Conservation (phyloP, 2,888 invertebrate genomes). For the Gortyna flavago region DNA sequence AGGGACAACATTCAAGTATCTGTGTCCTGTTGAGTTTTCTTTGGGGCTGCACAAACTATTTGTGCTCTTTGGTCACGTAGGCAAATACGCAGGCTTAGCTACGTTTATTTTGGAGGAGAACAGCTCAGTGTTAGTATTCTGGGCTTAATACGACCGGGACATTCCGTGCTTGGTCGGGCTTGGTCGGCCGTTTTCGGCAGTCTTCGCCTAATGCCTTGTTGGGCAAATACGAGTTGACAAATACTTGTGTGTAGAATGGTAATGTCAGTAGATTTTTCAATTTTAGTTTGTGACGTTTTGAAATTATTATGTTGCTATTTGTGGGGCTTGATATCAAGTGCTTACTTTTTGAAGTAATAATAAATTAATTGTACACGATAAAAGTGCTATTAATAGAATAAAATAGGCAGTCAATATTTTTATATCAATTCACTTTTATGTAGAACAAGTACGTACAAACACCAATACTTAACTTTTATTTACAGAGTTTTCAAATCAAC, state of each 20-base stretch:
- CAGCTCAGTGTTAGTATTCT: constrained; percentile 52
- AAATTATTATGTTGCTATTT: constrained; percentile 25
- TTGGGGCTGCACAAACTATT: constrained; percentile 56
- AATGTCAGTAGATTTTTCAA: constrained; percentile 41
- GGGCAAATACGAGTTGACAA: constrained; percentile 44
- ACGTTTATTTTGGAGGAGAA: constrained; percentile 64
- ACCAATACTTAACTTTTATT: constrained; percentile 9
- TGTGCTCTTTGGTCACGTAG: constrained; percentile 65
- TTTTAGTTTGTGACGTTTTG: constrained; percentile 24
- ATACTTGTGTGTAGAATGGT: constrained; percentile 41
- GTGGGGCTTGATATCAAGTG: constrained; percentile 1
- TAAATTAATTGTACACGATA: constrained; percentile 1
- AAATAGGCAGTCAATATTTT: constrained; percentile 28
- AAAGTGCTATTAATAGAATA: constrained; percentile 29
- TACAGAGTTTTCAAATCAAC: neutral
- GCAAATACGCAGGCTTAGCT: constrained; percentile 60
- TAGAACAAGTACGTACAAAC: constrained; percentile 3
- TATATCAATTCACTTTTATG: constrained; percentile 20
- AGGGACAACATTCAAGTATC: constrained; percentile 53
- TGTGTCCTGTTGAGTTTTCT: constrained; percentile 58
- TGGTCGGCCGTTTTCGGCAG: constrained; percentile 48
- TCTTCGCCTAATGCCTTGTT: constrained; percentile 53
- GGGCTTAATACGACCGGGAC: constrained; percentile 41
- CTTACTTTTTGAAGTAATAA: constrained; percentile 16
- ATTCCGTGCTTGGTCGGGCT: constrained; percentile 45